phyloP scores from a whole-genome alignment of 2,888 invertebrate species.

The Pherbina coryleti region DNA sequence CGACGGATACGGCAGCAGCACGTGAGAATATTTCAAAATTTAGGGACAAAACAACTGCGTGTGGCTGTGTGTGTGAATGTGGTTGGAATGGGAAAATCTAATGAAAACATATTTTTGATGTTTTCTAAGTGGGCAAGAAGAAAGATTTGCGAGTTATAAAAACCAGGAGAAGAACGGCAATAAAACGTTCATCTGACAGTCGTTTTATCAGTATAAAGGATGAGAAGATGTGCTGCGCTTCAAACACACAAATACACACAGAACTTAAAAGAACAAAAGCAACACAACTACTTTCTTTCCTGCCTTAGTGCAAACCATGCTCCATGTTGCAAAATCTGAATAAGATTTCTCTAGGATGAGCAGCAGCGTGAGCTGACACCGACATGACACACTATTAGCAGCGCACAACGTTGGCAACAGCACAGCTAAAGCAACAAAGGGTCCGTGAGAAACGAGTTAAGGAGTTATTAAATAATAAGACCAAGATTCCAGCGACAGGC shows the following conservation, averaged over 20 bases:
- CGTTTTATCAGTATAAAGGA: constrained; percentile 46
- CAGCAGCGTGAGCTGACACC: constrained; percentile 27
- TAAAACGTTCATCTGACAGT: constrained; percentile 50
- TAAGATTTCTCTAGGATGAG: constrained; percentile 27
- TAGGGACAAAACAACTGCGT: neutral
- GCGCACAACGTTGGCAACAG: neutral
- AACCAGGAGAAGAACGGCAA: constrained; percentile 45
- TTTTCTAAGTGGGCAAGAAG: neutral
- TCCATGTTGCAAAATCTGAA: constrained; percentile 20
- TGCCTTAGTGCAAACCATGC: neutral
- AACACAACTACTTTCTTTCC: neutral
- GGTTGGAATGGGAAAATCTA: neutral
- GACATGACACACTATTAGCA: constrained; percentile 38
- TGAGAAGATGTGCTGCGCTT: neutral
- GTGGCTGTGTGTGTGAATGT: neutral
- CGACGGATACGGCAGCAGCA: neutral
- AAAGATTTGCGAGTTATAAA: neutral
- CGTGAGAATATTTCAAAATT: constrained; percentile 32
- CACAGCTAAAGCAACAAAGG: neutral
- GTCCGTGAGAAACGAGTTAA: neutral
- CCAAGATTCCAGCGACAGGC: neutral
- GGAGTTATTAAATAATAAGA: neutral
- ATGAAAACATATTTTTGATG: constrained; percentile 17
- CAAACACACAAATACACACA: too few species aligned
- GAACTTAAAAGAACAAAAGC: neutral